A percentile compares a stretch with the other conserved stretches of the same genome.
Evolutionary conservation across 2,113 vertebrate species (phyloP).

Genomic region (Gorilla gorilla): DNA sequence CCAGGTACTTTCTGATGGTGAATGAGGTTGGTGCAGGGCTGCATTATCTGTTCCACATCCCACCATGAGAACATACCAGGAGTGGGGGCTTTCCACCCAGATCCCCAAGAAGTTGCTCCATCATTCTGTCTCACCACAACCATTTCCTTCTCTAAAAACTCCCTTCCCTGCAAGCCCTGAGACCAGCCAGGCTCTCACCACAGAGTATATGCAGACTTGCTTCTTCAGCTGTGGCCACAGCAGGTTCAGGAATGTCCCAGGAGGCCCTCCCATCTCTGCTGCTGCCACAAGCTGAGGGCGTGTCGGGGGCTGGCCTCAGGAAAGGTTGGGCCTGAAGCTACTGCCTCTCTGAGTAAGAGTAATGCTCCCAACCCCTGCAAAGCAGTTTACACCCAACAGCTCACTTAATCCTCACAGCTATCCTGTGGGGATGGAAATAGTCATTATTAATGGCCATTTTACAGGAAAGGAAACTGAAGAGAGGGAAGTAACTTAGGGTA

Average conservation of each 20-base stretch:
- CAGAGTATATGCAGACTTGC: background rate
- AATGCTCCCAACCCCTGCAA: background rate
- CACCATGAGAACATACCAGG: background rate
- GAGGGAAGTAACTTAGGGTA: background rate
- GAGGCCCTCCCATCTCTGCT: background rate
- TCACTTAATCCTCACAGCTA: background rate
- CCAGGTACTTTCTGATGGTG: constrained; percentile 30
- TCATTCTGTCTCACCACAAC: constrained; percentile 70
- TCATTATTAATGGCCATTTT: background rate
- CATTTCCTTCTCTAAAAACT: constrained; percentile 76
- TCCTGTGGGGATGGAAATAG: too few species aligned
- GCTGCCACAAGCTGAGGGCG: background rate
- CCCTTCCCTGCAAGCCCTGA: constrained; percentile 38
- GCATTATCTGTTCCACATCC: background rate
- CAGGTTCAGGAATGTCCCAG: constrained; percentile 36
- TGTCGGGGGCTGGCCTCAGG: background rate
- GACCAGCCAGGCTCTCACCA: background rate
- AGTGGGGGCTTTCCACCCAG: constrained; percentile 62
- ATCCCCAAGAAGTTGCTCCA: constrained; percentile 59
- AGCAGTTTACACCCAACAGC: background rate
- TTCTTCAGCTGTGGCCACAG: background rate
- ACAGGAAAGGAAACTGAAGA: constrained; percentile 18
- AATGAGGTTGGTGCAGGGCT: background rate
- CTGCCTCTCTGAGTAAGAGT: background rate
- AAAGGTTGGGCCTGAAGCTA: background rate